These are phyloP conservation scores for Falco cherrug DNA, from an alignment of 2,797 vertebrate genomes.

Conservation along the genomic window DNA sequence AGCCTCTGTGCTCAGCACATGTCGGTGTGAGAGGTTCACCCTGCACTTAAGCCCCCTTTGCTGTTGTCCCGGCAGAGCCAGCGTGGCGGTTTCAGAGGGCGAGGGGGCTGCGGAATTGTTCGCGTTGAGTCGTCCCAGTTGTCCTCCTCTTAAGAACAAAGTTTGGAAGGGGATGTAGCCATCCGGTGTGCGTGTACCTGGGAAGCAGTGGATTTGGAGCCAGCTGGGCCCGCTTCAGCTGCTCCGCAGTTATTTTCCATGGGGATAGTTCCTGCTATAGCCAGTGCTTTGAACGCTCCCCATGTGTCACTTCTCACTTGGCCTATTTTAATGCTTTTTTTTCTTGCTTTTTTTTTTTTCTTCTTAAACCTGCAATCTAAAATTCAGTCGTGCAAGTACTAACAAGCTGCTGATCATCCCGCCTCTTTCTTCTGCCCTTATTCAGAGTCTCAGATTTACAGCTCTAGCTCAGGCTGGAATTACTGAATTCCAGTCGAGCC, in stretches of 20 bases:
- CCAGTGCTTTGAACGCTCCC: background rate
- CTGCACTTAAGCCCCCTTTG: background rate
- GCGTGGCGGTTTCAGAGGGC: rapidly evolving
- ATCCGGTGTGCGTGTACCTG: rapidly evolving
- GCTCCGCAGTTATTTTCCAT: background rate
- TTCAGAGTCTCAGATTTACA: conserved; percentile 31
- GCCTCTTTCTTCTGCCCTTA: conserved; percentile 41
- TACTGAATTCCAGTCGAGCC: conserved; percentile 55
- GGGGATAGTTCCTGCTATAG: background rate
- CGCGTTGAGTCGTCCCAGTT: background rate
- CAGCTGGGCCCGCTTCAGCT: background rate
- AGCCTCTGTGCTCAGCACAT: background rate
- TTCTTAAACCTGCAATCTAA: conserved; percentile 36
- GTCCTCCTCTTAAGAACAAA: background rate
- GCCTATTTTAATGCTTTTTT: conserved; percentile 37
- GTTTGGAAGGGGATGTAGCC: background rate
- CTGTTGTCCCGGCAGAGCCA: background rate
- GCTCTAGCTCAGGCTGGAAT: conserved; percentile 28
- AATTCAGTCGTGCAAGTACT: conserved; percentile 40
- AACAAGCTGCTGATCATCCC: conserved; percentile 28
- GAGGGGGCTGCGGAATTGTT: background rate
- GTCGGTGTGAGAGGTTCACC: background rate
- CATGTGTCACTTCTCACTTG: conserved; percentile 10
- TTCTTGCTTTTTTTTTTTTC: background rate
- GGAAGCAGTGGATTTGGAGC: rapidly evolving